phyloP scores from a whole-genome alignment of 2,888 invertebrate species.

The Cryptocephalus moraei region DNA sequence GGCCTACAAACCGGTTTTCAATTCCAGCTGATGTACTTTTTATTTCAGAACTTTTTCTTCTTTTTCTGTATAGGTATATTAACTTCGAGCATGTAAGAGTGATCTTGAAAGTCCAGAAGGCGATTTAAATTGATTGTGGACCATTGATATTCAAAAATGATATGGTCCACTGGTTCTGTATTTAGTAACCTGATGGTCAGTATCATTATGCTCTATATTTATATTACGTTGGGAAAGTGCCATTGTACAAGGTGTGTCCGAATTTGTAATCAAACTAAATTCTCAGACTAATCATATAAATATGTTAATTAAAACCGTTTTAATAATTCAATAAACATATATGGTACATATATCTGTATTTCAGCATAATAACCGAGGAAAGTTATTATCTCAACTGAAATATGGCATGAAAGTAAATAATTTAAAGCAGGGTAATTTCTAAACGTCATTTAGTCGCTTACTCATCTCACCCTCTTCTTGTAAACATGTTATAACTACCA shows the following conservation, averaged over 20 bases:
- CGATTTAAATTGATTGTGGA: slow-evolving; percentile 12
- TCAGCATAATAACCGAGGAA: no score
- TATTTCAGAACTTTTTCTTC: slow-evolving; percentile 32
- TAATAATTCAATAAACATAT: no score
- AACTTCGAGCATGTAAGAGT: slow-evolving; percentile 31
- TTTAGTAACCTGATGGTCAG: slow-evolving; percentile 29
- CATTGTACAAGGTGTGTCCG: not conserved
- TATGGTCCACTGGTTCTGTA: slow-evolving; percentile 26
- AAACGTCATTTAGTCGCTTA: no score
- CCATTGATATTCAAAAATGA: no score
- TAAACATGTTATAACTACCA: no score
- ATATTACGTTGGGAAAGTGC: slow-evolving; percentile 10
- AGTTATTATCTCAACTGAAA: no score
- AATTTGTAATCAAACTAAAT: not conserved
- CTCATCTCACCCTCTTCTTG: no score
- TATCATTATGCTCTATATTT: slow-evolving; percentile 25
- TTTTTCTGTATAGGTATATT: slow-evolving; percentile 32
- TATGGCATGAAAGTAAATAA: no score
- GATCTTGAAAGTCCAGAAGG: slow-evolving; percentile 27
- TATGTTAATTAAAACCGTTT: no score
- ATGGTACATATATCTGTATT: no score
- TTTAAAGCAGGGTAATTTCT: no score
- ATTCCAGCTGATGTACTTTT: slow-evolving; percentile 39
- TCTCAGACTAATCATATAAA: no score
- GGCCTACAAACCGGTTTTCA: slow-evolving; percentile 34